Evolutionary conservation across 2,113 vertebrate species (phyloP).

Genomic region (Zingel zingel): DNA sequence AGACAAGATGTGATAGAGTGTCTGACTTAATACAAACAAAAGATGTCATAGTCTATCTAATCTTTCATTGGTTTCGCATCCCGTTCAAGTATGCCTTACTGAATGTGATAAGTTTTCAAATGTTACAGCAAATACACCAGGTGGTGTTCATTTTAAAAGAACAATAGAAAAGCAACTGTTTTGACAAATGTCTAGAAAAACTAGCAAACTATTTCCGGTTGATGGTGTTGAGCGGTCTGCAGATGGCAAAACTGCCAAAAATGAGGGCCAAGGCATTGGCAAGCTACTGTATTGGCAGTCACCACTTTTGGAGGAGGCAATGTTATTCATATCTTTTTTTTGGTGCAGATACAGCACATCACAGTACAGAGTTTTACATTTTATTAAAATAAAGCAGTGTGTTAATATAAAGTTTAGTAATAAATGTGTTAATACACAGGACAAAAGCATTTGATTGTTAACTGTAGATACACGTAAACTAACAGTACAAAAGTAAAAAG

Average conservation of each 20-base stretch:
- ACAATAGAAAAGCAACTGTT: background rate
- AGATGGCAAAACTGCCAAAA: constrained; percentile 8
- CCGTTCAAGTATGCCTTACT: background rate
- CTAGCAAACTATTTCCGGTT: constrained; percentile 1
- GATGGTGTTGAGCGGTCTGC: background rate
- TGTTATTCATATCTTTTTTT: constrained; percentile 17
- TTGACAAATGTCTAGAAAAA: background rate
- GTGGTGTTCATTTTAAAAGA: constrained; percentile 9
- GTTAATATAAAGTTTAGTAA: too few relatives aligned
- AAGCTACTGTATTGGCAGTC: constrained; percentile 21
- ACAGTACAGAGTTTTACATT: background rate
- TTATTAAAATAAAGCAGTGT: background rate
- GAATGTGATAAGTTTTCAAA: background rate
- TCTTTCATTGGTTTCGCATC: background rate
- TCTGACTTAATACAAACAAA: background rate
- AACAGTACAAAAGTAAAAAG: background rate
- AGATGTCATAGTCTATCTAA: background rate
- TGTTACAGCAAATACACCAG: background rate
- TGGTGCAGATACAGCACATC: background rate
- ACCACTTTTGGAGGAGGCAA: background rate
- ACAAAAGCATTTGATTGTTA: background rate
- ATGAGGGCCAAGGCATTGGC: background rate
- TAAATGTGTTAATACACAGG: background rate
- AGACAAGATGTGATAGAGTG: background rate
- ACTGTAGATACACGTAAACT: background rate